Conservation (phyloP, 2,797 vertebrate genomes). For the Melanogrammus aeglefinus region DNA sequence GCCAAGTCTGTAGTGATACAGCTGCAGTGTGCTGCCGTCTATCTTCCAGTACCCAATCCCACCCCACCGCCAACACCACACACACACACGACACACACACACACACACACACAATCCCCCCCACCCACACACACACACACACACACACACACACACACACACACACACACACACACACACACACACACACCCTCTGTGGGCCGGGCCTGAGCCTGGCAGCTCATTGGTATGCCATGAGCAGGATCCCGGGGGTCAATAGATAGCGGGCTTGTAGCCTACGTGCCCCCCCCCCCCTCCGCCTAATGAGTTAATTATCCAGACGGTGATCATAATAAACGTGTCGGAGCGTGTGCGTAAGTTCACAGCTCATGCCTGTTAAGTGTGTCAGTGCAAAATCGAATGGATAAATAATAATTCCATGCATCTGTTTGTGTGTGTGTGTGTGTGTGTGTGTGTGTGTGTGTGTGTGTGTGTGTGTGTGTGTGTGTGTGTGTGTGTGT, state of each 20-base stretch:
- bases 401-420: not conserved
- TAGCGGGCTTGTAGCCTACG: not conserved
- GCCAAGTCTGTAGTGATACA: not conserved
- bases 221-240: conserved; percentile 5
- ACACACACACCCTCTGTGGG: not conserved
- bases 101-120: conserved; percentile 2
- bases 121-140: too few species aligned
- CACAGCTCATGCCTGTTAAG: not conserved
- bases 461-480: too few species aligned
- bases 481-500: too few species aligned
- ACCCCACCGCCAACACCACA: too few species aligned
- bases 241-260: conserved; percentile 2
- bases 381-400: not conserved
- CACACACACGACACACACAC: not conserved
- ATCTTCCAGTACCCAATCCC: not conserved
- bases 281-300: not conserved
- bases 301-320: conserved; percentile 1
- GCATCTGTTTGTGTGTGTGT: not conserved
- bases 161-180: not conserved
- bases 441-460: too few species aligned
- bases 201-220: not conserved
- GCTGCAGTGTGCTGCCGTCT: not conserved
- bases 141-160: not conserved
- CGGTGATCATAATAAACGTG: not conserved
- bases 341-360: not conserved